These are phyloP conservation scores for Sebastes steindachneri DNA, from an alignment of 2,797 vertebrate genomes.

Conservation along the genomic window DNA sequence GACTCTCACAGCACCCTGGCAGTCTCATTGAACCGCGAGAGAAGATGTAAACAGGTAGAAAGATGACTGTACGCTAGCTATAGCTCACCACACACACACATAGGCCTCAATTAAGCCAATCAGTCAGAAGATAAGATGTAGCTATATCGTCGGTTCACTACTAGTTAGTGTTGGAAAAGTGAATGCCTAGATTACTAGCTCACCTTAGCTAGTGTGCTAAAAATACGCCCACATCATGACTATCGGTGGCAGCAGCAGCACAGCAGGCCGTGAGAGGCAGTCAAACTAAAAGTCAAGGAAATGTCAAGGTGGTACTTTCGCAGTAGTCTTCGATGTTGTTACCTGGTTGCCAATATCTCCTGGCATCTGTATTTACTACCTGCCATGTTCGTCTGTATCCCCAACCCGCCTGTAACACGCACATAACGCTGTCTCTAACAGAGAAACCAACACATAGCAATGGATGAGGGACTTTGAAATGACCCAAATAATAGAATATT, in stretches of 20 bases:
- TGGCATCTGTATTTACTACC: conserved; percentile 83
- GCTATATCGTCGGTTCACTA: conserved; percentile 74
- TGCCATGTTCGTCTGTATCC: conserved; percentile 83
- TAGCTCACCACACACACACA: conserved; percentile 28
- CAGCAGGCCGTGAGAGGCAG: conserved; percentile 75
- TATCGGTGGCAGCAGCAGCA: conserved; percentile 72
- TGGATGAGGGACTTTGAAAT: conserved; percentile 83
- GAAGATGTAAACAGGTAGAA: conserved; percentile 81
- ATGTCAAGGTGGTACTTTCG: conserved; percentile 81
- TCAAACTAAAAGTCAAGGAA: conserved; percentile 67
- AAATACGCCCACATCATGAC: conserved; percentile 81
- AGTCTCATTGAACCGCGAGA: conserved; percentile 47
- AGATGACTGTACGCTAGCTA: conserved; percentile 73
- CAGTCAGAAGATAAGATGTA: conserved; percentile 83
- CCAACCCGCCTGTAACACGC: conserved; percentile 78
- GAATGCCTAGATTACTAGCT: conserved; percentile 78
- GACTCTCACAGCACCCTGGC: conserved; percentile 63
- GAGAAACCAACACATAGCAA: conserved; percentile 72
- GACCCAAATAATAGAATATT: conserved; percentile 69
- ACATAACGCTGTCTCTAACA: conserved; percentile 73
- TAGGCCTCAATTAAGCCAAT: conserved; percentile 71
- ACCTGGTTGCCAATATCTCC: conserved; percentile 82
- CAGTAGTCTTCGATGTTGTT: conserved; percentile 80
- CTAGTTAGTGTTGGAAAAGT: conserved; percentile 80
- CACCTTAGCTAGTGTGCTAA: conserved; percentile 80